Percentiles rank a stretch among this genome's conserved stretches.
Conservation (phyloP, 2,113 vertebrate genomes). For the Geothlypis trichas region DNA sequence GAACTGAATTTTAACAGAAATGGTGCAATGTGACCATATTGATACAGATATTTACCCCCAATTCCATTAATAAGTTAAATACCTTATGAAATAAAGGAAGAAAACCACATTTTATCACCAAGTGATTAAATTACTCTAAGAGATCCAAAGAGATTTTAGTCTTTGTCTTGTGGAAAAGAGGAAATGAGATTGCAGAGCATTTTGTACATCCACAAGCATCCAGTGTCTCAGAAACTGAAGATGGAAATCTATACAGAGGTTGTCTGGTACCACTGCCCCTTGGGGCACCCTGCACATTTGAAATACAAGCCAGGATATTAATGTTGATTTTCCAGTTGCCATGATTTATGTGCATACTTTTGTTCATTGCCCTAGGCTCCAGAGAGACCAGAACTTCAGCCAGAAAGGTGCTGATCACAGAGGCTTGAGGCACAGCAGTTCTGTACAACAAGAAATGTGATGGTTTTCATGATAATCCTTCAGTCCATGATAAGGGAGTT, state of each 20-base stretch:
- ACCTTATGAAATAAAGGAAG: neutral
- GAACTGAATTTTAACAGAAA: neutral
- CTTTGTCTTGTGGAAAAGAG: neutral
- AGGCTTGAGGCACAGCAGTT: neutral
- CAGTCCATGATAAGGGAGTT: neutral
- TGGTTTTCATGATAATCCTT: neutral
- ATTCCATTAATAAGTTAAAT: neutral
- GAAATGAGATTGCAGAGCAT: neutral
- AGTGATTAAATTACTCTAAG: neutral
- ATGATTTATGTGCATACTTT: neutral
- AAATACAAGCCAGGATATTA: neutral
- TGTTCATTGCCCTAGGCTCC: neutral
- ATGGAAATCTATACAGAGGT: neutral
- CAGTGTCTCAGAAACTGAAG: neutral
- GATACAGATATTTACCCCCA: neutral
- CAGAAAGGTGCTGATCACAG: neutral
- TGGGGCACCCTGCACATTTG: neutral
- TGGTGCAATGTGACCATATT: rapidly evolving
- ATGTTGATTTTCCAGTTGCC: neutral
- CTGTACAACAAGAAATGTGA: neutral
- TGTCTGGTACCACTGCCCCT: neutral
- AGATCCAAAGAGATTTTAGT: neutral
- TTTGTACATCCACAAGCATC: neutral
- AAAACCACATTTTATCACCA: neutral
- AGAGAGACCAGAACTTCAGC: neutral